These are phyloP conservation scores for Nothobranchius kuhntae DNA, from an alignment of 2,113 vertebrate species.

Conservation along the genomic window DNA sequence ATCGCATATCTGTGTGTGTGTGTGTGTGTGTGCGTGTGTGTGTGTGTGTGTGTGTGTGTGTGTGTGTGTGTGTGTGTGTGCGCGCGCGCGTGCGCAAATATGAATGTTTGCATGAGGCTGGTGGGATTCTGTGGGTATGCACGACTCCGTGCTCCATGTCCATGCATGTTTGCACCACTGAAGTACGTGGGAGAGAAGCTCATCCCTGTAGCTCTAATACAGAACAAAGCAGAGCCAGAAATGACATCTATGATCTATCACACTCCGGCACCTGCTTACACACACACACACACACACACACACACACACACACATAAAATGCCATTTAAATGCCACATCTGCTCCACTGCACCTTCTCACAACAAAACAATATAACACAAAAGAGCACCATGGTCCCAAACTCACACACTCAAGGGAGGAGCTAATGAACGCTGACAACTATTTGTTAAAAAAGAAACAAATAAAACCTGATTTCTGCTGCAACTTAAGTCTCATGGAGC, in stretches of 20 bases:
- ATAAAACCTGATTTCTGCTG: slow-evolving; percentile 26
- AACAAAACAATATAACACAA: slow-evolving; percentile 37
- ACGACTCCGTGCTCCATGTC: slow-evolving; percentile 2
- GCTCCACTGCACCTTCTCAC: slow-evolving; percentile 49
- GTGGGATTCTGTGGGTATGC: neutral
- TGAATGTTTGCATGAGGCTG: neutral
- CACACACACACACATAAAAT: slow-evolving; percentile 44
- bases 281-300: neutral
- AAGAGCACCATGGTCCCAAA: slow-evolving; percentile 11
- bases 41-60: no score
- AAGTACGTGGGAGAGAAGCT: slow-evolving; percentile 34
- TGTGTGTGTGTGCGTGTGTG: slow-evolving; percentile 4
- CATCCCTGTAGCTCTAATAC: slow-evolving; percentile 52
- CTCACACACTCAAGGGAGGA: slow-evolving; percentile 12
- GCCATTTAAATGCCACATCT: slow-evolving; percentile 76
- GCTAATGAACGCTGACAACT: slow-evolving; percentile 23
- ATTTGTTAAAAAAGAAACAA: neutral
- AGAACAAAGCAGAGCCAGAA: slow-evolving; percentile 57
- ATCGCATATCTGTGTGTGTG: slow-evolving; percentile 26
- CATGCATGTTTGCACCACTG: neutral
- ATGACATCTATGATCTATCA: slow-evolving; percentile 72
- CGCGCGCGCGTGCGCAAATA: neutral
- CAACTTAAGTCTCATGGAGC: slow-evolving; percentile 27
- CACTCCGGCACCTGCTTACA: slow-evolving; percentile 74
- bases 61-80: no score